Base-by-base conservation (phyloP, 2,797 vertebrate species). In the Geotrypetes seraphini region DNA sequence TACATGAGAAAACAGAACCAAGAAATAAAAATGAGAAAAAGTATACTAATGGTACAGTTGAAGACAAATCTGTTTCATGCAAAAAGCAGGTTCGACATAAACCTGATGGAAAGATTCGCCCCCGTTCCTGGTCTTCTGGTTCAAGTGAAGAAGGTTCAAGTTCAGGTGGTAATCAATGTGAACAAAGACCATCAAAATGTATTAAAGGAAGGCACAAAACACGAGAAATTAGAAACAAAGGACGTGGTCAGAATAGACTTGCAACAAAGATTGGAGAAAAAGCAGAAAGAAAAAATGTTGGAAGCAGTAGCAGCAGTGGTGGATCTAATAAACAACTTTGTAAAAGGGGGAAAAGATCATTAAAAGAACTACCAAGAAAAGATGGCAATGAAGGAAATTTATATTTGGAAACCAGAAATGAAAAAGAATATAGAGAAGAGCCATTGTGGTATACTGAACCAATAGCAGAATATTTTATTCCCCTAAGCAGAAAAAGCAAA, bases 361-460 rank as follows among this genome's bases (percentile, higher is more conserved):
- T 86, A 18, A 93, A 89, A 69, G 94, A 96, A 69, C 75, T 68
- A 22, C 82, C 82, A 50, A 64, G 75, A 42, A 92, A 84, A 75
- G 91, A 92, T 62, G 79, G 80, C 6, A 52, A 68, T 1, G 87
- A 89, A 36, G 75, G 67, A 10, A 85, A 78, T 61, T 62, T 73
- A n/a, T 74, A 65, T 50, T 59, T 63, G 32, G 90, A 90, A 64
- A 76, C 62, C 50, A 80, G 79, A 49, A 82, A 80, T n/a, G 84
- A 87, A 50, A 87, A 72, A n/a, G 90, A 97, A 31, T 99, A 93
- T 34, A 92, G 90, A 73, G 96, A 99, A 71, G 93, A 99, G 60
- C 96, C 96, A 3, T 78, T 98, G 65, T 99, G 96, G 96, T 99
- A 99, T 71, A 99, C 96, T 0, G 92, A 99, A 67, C 96, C 96